Conservation (phyloP, 2,888 invertebrate genomes). For the Patella depressa region DNA sequence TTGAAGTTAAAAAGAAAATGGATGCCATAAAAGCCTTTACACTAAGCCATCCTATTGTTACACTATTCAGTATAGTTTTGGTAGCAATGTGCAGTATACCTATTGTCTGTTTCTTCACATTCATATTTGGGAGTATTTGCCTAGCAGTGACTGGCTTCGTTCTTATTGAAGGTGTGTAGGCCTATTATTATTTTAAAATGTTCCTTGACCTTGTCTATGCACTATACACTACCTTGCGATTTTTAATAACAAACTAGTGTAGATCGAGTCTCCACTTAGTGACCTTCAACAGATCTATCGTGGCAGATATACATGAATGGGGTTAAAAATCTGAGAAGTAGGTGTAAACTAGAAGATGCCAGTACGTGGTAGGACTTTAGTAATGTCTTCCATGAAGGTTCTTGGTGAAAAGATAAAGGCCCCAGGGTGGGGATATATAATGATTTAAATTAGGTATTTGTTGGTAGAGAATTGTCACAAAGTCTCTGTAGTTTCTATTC, state of each 20-base stretch:
- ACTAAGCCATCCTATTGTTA: slow-evolving; percentile 49
- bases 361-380: no score
- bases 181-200: neutral
- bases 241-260: neutral
- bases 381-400: no score
- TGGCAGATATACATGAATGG: no score
- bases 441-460: no score
- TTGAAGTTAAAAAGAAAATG: slow-evolving; percentile 45
- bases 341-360: no score
- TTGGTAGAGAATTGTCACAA: no score
- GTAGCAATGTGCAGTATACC: slow-evolving; percentile 55
- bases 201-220: neutral
- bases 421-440: no score
- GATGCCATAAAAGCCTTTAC: slow-evolving; percentile 41
- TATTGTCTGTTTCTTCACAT: slow-evolving; percentile 49
- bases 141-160: slow-evolving; percentile 53
- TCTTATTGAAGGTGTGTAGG: slow-evolving; percentile 58
- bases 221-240: neutral
- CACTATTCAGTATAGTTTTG: slow-evolving; percentile 47
- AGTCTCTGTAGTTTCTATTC: no score
- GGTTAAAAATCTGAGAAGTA: no score
- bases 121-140: slow-evolving; percentile 47
- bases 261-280: no score
- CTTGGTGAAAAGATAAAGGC: no score
- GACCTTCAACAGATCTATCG: no score